Base-by-base conservation (phyloP, 2,888 invertebrate species). In the Liopterus haemorrhoidalis region DNA sequence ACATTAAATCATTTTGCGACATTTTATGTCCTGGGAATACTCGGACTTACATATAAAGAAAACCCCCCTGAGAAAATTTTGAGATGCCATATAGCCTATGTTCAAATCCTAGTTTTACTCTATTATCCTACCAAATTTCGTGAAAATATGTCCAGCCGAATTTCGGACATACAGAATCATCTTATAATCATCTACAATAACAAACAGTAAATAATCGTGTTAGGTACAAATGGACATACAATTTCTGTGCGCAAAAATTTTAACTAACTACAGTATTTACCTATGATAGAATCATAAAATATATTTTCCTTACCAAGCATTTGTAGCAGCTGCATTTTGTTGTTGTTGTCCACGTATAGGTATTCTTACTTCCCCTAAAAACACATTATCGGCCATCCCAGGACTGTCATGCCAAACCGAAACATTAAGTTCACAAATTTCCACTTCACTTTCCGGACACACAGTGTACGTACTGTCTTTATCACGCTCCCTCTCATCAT, bases 301-400 rank as follows among this genome's bases (percentile, higher is more conserved):
- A 30, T 24, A 33, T 46, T 14, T 4, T 31, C 64, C 72, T 72
- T 69, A 85, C 91, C 92, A 92, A 9, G 90, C 89, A 59, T 78
- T 79, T 49, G 76, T 72, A 50, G 70, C 72, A 12, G 76, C 69
- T 36, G 75, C 71, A 58, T 73, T 73, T 54, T 78, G 76, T 55
- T 77, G 76, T 27, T 79, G 77, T 56, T 79, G 75, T 53, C 85
- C 85, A 41, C 80, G 75, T 57, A 92, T 71, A 49, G 84, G 85
- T 54, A 91, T 75, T 55, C 85, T 76, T 48, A 93, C 83, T 70
- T 93, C 92, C 14, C 93, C 93, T 24, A 93, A 78, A 68, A 92
- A 93, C 48, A 87, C 82, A 57, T 87, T 85, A 49, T 84, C 81
- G 49, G 86, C 82, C 55, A 79, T 81, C 15, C 81, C 80, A n/a